Percentiles rank a stretch among this genome's conserved stretches.
phyloP scores from a whole-genome alignment of 2,888 invertebrate genomes.

The Meloe dianella region DNA sequence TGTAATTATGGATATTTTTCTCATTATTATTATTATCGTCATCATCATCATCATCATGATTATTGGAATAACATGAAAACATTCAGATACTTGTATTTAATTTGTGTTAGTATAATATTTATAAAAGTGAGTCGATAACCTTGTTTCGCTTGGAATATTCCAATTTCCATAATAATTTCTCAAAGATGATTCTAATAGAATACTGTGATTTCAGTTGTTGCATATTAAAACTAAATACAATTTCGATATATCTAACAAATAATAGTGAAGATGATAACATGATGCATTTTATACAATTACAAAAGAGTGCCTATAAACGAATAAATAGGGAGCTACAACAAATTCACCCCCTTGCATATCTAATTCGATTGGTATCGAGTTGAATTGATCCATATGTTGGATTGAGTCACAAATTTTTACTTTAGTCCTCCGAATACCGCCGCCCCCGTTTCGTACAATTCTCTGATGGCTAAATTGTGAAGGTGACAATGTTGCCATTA shows the following conservation, averaged over 20 bases:
- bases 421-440: background rate
- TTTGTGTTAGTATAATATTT: background rate
- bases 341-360: conserved; percentile 3
- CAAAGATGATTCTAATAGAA: background rate
- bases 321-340: background rate
- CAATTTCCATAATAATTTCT: background rate
- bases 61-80: background rate
- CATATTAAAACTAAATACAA: no score
- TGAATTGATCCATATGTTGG: conserved; percentile 5
- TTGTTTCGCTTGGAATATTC: background rate
- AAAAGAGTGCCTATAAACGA: background rate
- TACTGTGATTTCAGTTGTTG: background rate
- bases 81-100: background rate
- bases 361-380: conserved; percentile 8
- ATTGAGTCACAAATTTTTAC: conserved; percentile 10
- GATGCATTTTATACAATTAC: background rate
- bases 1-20: conserved; percentile 4
- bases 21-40: background rate
- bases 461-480: conserved; percentile 7
- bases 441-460: background rate
- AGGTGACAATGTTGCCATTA: conserved; percentile 6
- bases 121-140: conserved; percentile 4
- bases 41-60: conserved; percentile 2
- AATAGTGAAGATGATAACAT: background rate
- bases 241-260: no score